Percentiles rank a stretch among this genome's conserved stretches.
phyloP scores from a whole-genome alignment of 2,113 vertebrate genomes.

The Halichoerus grypus region DNA sequence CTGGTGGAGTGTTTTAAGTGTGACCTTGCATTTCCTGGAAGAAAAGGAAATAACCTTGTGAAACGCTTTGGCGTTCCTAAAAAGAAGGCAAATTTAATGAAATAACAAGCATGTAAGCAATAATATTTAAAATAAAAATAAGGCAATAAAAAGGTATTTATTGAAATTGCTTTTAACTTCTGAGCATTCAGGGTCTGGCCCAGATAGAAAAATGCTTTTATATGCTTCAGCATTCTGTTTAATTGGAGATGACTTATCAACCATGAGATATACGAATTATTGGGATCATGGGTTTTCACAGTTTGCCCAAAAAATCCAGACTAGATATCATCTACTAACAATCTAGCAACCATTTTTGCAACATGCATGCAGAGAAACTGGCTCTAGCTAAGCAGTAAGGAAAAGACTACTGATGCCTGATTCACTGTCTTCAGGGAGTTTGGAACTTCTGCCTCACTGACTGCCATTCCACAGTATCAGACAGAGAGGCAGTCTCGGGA shows the following conservation, averaged over 20 bases:
- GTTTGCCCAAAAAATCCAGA: background rate
- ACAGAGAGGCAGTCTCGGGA: background rate
- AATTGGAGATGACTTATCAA: background rate
- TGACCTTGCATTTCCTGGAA: constrained; percentile 52
- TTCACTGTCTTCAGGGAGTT: background rate
- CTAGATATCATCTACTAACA: background rate
- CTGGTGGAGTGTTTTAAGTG: background rate
- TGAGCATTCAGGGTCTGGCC: background rate
- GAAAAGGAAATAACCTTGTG: constrained; percentile 38
- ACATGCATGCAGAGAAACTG: background rate
- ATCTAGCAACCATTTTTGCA: background rate
- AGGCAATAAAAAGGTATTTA: constrained; percentile 57
- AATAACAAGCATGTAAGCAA: constrained; percentile 30
- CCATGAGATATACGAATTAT: background rate
- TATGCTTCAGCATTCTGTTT: background rate
- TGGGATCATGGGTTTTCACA: background rate
- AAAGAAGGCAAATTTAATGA: constrained; percentile 42
- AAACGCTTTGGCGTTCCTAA: constrained; percentile 54
- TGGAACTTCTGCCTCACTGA: no score
- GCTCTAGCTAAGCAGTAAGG: background rate
- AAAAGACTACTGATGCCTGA: background rate
- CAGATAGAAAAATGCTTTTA: background rate
- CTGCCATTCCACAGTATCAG: background rate
- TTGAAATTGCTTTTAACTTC: constrained; percentile 47
- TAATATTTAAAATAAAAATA: constrained; percentile 70